Conservation (phyloP, 2,888 invertebrate species). For the Agrochola lota region DNA sequence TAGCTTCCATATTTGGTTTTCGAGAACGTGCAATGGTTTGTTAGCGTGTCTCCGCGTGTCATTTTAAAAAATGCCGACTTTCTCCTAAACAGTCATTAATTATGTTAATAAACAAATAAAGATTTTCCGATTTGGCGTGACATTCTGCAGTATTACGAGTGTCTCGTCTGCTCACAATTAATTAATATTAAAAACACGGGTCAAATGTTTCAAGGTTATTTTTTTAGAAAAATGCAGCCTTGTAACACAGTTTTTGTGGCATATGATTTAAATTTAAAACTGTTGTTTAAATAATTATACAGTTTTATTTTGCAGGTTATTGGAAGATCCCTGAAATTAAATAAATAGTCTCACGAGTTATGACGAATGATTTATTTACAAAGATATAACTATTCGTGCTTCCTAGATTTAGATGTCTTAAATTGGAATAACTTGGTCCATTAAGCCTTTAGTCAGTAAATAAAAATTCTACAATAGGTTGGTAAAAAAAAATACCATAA, state of each 20-base stretch:
- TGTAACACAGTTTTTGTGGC: conserved; percentile 18
- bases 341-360: conserved; percentile 13
- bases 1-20: conserved; percentile 68
- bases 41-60: conserved; percentile 19
- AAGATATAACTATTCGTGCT: not conserved
- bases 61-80: conserved; percentile 45
- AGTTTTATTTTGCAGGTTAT: conserved; percentile 10
- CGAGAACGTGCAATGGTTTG: conserved; percentile 52
- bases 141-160: conserved; percentile 24
- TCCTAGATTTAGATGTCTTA: not conserved
- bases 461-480: not conserved
- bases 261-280: not conserved
- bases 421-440: not conserved
- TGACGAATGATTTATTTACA: not conserved
- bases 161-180: conserved; percentile 15
- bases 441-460: not conserved
- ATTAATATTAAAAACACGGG: conserved; percentile 28
- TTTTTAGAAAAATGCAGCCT: not conserved
- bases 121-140: conserved; percentile 50
- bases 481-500: not conserved
- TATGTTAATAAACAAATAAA: conserved; percentile 52
- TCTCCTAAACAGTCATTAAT: conserved; percentile 24
- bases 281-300: not conserved
- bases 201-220: conserved; percentile 16
- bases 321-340: conserved; percentile 19